Conservation (phyloP, 2,888 invertebrate species). For the Rhimphoctona megacephalus region DNA sequence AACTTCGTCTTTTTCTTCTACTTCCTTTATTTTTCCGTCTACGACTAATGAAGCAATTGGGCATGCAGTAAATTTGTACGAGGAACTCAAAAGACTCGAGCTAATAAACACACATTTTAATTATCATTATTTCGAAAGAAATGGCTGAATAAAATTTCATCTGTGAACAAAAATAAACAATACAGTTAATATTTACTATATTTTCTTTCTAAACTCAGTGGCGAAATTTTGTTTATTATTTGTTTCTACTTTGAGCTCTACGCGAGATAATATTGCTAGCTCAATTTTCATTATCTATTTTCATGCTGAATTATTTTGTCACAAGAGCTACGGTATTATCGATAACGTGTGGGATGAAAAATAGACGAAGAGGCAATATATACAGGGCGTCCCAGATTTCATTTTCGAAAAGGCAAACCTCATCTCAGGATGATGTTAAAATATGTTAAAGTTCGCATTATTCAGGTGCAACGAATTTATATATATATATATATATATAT, state of each 20-base stretch:
- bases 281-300: neutral
- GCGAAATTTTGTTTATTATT: neutral
- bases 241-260: neutral
- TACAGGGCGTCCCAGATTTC: neutral
- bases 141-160: neutral
- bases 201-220: neutral
- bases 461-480: too few relatives aligned
- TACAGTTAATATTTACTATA: neutral
- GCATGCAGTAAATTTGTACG: neutral
- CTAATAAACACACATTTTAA: neutral
- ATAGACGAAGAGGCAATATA: conserved; percentile 28
- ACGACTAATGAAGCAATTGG: conserved; percentile 8
- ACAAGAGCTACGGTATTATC: conserved; percentile 27
- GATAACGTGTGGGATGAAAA: conserved; percentile 56
- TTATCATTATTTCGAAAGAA: neutral
- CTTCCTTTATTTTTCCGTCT: conserved; percentile 16
- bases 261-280: neutral
- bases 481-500: too few relatives aligned
- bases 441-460: too few relatives aligned
- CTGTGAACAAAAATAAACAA: neutral
- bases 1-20: neutral
- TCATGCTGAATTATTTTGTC: neutral
- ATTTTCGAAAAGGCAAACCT: neutral
- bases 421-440: too few relatives aligned
- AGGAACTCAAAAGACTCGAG: neutral